Evolutionary conservation across 2,113 vertebrate genomes (phyloP).

Genomic region (Oncorhynchus mykiss): DNA sequence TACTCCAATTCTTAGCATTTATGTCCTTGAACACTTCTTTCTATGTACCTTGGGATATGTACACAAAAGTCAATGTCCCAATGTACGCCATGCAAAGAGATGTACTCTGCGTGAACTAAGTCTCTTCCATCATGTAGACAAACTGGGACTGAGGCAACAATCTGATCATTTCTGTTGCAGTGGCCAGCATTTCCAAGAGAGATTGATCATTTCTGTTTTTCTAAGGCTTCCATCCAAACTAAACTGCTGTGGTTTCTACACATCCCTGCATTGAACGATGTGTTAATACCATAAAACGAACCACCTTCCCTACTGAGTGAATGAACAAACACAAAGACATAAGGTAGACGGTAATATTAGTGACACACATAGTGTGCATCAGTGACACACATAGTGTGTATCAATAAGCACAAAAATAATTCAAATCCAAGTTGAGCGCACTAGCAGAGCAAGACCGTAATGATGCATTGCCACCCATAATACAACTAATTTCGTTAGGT

Average conservation of each 20-base stretch:
- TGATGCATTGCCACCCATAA: slow-evolving; percentile 64
- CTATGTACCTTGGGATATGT: no score
- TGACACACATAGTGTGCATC: no score
- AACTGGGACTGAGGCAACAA: slow-evolving; percentile 29
- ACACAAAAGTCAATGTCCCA: no score
- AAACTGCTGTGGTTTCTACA: slow-evolving; percentile 42
- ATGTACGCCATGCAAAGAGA: no score
- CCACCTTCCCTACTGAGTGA: no score
- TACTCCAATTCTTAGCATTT: no score
- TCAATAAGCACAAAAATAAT: no score
- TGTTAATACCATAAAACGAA: background rate
- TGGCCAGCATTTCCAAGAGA: slow-evolving; percentile 24
- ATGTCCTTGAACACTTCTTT: no score
- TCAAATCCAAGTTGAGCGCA: background rate
- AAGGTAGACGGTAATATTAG: no score
- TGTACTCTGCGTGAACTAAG: no score
- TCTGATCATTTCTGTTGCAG: slow-evolving; percentile 30
- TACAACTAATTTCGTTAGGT: slow-evolving; percentile 55
- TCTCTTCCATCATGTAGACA: no score
- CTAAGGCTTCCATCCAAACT: slow-evolving; percentile 43
- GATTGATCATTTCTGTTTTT: slow-evolving; percentile 47
- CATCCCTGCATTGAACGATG: background rate
- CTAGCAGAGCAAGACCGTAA: slow-evolving; percentile 16
- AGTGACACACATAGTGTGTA: no score
- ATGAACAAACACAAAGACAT: background rate